Conservation (phyloP, 2,888 invertebrate genomes). For the Macrosiphum euphorbiae region DNA sequence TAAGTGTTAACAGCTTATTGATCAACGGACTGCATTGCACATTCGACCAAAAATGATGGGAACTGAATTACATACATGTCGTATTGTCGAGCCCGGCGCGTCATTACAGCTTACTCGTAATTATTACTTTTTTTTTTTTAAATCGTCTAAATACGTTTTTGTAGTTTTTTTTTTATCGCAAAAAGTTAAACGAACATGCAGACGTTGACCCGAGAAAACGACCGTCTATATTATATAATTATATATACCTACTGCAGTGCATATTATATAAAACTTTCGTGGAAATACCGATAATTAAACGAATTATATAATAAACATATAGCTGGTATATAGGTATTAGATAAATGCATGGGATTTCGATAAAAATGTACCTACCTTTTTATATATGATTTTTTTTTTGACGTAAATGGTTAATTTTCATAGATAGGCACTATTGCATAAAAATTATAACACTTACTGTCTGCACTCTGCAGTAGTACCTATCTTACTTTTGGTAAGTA, state of each 20-base stretch:
- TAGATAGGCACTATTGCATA: not conserved
- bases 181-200: not conserved
- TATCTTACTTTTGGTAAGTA: too few species aligned
- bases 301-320: not conserved
- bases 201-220: not conserved
- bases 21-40: not conserved
- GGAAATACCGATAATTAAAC: not conserved
- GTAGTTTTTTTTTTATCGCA: not conserved
- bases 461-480: too few species aligned
- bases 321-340: too few species aligned
- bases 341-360: not conserved
- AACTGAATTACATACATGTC: not conserved
- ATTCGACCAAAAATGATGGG: not conserved
- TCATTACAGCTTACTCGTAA: not conserved
- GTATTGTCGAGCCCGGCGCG: not conserved
- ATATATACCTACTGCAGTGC: not conserved
- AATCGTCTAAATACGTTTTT: not conserved
- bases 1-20: not conserved
- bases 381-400: not conserved
- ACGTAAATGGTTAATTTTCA: not conserved
- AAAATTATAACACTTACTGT: not conserved
- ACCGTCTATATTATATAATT: not conserved
- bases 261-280: not conserved
- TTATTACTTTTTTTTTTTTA: not conserved
- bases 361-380: not conserved